Base-by-base conservation (phyloP, 2,113 vertebrate species). In the Ochotona curzoniae region DNA sequence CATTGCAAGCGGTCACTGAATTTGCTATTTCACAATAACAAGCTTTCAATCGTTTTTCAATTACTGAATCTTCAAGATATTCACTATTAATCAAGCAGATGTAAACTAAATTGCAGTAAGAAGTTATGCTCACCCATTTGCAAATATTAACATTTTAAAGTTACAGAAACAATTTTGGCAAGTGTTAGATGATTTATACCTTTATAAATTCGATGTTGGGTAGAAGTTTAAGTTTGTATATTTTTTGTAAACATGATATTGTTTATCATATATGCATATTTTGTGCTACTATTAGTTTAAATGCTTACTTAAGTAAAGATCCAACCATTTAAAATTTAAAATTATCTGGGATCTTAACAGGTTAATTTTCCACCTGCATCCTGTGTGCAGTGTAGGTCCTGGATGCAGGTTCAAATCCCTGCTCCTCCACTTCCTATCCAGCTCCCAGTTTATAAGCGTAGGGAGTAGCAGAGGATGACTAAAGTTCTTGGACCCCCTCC, bases 291-390 rank as follows among this genome's bases (percentile, higher is more conserved):
- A 47, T 26, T 26, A 83, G 25, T 60, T 82, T 69, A 87, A 87
- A n/a, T 76, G 9, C 64, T 89, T 84, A 12, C 74, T 84, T 79
- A 93, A 91, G 54, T 57, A 4, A 74, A 25, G 35, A 86, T 32
- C 51, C 47, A 54, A 82, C 44, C 13, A 63, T 25, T 61, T 76
- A 73, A 89, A 44, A 64, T 67, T 21, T 10, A 76, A 51, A 49
- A 44, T 44, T 44, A 44, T 44, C 38, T 44, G 38, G 6, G 38
- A 44, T 44, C 38, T 44, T 44, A 44, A 44, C 38, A 44, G 38
- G 38, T 44, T 44, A 44, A 44, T 44, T 44, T 3, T 44, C 38
- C 38, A 44, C 6, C 38, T 44, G 38, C 38, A 44, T 44, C 38
- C 38, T 44, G 38, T 44, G 38, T 44, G 38, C 38, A 44, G 38